Evolutionary conservation across 64 coral and sea anemone genomes (phyloP).

Genomic region (Montipora cactus): DNA sequence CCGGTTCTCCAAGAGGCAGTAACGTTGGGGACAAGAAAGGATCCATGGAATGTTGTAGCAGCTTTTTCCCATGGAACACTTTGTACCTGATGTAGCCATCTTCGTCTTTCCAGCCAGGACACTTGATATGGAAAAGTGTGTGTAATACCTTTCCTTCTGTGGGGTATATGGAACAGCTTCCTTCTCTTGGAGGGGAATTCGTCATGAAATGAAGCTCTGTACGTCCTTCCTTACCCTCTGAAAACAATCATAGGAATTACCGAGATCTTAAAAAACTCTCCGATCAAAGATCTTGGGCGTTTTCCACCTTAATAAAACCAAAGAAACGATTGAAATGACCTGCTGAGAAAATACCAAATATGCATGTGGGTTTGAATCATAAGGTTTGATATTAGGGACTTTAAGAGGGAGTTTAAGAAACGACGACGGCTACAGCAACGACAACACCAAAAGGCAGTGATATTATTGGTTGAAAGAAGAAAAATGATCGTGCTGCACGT

Average conservation of each 20-base stretch:
- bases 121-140: conserved; percentile 56
- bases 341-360: no score
- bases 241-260: background rate
- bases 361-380: no score
- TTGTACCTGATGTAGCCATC: conserved; percentile 45
- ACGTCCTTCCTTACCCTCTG: conserved; percentile 26
- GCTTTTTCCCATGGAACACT: background rate
- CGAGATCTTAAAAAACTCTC: background rate
- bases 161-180: conserved; percentile 52
- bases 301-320: no score
- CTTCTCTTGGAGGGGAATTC: conserved; percentile 45
- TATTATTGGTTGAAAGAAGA: no score
- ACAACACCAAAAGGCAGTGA: no score
- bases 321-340: no score
- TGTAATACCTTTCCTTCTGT: conserved; percentile 18
- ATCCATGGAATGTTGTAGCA: background rate
- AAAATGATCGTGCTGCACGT: no score
- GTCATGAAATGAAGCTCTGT: conserved; percentile 31
- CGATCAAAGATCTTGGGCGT: no score
- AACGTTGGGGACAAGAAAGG: background rate
- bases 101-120: conserved; percentile 64
- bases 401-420: background rate
- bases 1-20: background rate
- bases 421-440: background rate
- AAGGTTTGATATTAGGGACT: no score